Base-by-base conservation (phyloP, 2,888 invertebrate genomes). In the Apamea anceps region DNA sequence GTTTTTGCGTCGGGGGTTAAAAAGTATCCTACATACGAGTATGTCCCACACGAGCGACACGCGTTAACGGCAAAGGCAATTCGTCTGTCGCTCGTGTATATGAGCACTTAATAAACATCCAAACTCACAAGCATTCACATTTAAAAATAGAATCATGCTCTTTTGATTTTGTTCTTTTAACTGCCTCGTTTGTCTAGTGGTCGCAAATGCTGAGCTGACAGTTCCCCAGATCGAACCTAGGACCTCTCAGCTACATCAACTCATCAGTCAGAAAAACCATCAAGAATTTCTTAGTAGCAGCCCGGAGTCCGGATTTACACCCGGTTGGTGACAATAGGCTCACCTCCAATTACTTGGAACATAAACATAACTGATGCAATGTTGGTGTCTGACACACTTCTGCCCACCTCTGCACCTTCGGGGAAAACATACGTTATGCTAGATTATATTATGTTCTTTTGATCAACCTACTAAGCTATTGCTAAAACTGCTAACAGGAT, bases 401-500 rank as follows among this genome's bases (percentile, higher is more conserved):
- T 28, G 45, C 28, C 68, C n/a, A 6, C 42, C 42, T 4, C 37
- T 37, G n/a, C 10, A 2, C n/a, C 6, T 68, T 70, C 1, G 21
- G 12, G 21, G 13, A 28, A 28, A 28, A 21, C 28, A 1, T 21
- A 4, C 4, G 21, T 48, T 7, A 48, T 21, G 28, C 21, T 21
- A 70, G 18, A n/a, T 13, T 70, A 28, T 28, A 13, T 45, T 13
- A 5, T 42, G 18, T 42, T 45, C 8, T 48, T 45, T 54, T n/a
- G 13, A 48, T 51, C 13, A 3, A 54, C 28, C 28, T 70, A 67
- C 10, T 18, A 32, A 32, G 62, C 28, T 32, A 25, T 18, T 7
- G 7, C 28, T 60, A 28, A 54, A 75, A 73, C 65, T 75, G 65
- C 65, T 62, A 74, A 71, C 21, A 79, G 37, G 15, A 63, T 76